These are phyloP conservation scores for Autographa pulchrina DNA, from an alignment of 2,888 invertebrate genomes.

Conservation along the genomic window DNA sequence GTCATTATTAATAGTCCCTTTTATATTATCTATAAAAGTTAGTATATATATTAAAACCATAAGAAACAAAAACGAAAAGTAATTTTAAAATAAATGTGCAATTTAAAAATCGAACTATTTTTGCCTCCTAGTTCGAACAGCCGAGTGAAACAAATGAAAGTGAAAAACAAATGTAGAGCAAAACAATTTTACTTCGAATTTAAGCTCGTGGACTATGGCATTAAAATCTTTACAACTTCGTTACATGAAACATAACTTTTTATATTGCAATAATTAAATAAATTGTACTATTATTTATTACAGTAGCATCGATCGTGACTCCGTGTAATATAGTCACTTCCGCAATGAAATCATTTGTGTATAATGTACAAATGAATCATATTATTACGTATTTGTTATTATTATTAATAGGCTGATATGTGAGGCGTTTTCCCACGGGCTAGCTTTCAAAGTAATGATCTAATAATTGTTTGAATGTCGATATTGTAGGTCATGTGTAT, in stretches of 20 bases:
- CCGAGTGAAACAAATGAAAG: background rate
- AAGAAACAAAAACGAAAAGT: too few species aligned
- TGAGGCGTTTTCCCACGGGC: conserved; percentile 52
- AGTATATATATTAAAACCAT: too few species aligned
- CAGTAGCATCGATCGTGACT: conserved; percentile 67
- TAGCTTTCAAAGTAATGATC: conserved; percentile 37
- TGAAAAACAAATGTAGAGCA: background rate
- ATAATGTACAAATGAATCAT: conserved; percentile 63
- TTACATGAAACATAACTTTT: conserved; percentile 4
- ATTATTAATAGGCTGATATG: conserved; percentile 60
- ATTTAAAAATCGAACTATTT: too few species aligned
- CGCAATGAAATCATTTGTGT: conserved; percentile 67
- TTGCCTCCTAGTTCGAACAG: background rate
- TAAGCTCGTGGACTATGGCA: background rate
- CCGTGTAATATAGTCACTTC: conserved; percentile 64
- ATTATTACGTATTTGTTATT: conserved; percentile 62
- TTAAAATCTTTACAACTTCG: conserved; percentile 4
- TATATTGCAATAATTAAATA: conserved; percentile 25
- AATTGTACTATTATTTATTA: conserved; percentile 34
- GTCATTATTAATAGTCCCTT: background rate
- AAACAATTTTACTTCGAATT: background rate
- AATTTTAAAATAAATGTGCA: too few species aligned
- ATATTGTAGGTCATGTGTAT: conserved; percentile 8
- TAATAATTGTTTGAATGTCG: conserved; percentile 27
- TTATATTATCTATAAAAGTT: too few species aligned